These are phyloP conservation scores for Mola mola DNA, from an alignment of 2,113 vertebrate genomes.

Conservation along the genomic window DNA sequence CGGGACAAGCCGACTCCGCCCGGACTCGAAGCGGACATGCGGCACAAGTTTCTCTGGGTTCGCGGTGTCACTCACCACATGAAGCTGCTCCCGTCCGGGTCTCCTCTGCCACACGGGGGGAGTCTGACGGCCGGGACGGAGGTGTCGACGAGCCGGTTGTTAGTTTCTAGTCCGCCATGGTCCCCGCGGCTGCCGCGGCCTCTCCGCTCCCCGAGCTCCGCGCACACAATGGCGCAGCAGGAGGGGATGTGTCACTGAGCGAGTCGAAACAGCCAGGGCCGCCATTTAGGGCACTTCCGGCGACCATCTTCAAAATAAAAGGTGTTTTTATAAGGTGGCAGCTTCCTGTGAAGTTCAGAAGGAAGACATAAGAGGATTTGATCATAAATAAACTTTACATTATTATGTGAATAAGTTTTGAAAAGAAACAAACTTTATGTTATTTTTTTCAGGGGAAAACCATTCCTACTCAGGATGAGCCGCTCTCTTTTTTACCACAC, in stretches of 20 bases:
- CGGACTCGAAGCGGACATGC: neutral
- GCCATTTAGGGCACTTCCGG: neutral
- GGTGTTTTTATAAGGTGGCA: too few relatives aligned
- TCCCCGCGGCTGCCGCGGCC: constrained; percentile 5
- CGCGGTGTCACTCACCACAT: constrained; percentile 54
- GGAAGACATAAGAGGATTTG: too few relatives aligned
- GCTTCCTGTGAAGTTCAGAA: neutral
- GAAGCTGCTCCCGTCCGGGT: constrained; percentile 37
- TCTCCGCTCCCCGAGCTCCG: neutral
- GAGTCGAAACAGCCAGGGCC: neutral
- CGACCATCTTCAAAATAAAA: neutral
- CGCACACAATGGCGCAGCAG: constrained; percentile 43
- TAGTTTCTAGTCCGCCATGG: constrained; percentile 4
- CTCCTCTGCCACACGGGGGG: constrained; percentile 41
- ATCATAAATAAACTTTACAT: too few relatives aligned
- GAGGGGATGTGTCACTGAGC: constrained; percentile 22
- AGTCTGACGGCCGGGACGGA: constrained; percentile 19
- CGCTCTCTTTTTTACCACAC: too few relatives aligned
- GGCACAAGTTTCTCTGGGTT: neutral
- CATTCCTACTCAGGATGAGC: too few relatives aligned
- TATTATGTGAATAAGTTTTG: too few relatives aligned
- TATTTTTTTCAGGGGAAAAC: too few relatives aligned
- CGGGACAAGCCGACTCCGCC: too few relatives aligned
- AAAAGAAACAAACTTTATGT: too few relatives aligned
- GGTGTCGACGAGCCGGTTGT: neutral